Evolutionary conservation across 2,113 vertebrate genomes (phyloP).

Genomic region (Arothron firmamentum): DNA sequence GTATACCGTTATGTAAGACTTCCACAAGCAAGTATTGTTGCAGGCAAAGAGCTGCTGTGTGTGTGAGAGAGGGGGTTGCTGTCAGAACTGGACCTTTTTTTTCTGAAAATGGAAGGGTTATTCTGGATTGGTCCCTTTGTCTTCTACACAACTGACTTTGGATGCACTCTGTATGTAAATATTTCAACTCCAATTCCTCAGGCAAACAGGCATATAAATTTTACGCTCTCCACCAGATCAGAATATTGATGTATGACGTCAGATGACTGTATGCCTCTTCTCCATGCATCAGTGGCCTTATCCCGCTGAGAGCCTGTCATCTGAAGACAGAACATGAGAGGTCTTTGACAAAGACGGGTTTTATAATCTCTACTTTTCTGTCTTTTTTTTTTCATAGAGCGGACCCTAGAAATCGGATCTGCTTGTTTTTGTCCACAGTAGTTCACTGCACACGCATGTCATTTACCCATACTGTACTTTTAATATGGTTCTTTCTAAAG

Average conservation of each 20-base stretch:
- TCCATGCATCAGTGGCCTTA: conserved; percentile 11
- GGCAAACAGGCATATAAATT: too few relatives aligned
- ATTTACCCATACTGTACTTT: conserved; percentile 23
- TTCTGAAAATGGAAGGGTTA: conserved; percentile 28
- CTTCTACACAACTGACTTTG: conserved; percentile 23
- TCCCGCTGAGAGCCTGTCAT: conserved; percentile 15
- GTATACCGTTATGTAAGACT: too few relatives aligned
- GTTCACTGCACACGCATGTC: background rate
- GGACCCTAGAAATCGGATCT: conserved; percentile 23
- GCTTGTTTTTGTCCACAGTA: background rate
- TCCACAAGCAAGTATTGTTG: too few relatives aligned
- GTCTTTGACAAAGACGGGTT: conserved; percentile 8
- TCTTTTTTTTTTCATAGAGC: conserved; percentile 18
- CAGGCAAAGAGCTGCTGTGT: too few relatives aligned
- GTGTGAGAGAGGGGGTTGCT: background rate
- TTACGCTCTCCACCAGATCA: too few relatives aligned
- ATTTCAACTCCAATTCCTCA: too few relatives aligned
- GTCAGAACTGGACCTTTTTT: conserved; percentile 37
- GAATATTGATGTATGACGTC: too few relatives aligned
- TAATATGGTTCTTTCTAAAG: conserved; percentile 22
- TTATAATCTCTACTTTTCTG: conserved; percentile 15
- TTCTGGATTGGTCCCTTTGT: conserved; percentile 36
- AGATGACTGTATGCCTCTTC: background rate
- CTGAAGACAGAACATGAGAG: conserved; percentile 22
- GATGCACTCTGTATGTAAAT: too few relatives aligned